Evolutionary conservation across 2,113 vertebrate species (phyloP).

Genomic region (Siniperca chuatsi): DNA sequence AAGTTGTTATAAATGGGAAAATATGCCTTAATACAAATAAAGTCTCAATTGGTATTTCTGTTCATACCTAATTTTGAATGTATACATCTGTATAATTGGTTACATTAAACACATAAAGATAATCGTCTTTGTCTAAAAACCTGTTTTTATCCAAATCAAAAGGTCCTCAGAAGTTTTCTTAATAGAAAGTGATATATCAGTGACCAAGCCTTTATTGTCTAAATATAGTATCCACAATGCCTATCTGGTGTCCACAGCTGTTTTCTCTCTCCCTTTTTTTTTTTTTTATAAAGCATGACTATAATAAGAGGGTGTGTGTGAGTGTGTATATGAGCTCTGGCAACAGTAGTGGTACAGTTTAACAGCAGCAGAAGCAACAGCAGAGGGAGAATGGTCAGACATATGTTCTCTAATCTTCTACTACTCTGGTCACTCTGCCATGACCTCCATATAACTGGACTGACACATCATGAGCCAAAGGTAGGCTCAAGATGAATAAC

Average conservation of each 20-base stretch:
- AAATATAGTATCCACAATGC: slow-evolving; percentile 68
- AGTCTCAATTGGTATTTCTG: background rate
- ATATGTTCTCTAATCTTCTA: slow-evolving; percentile 61
- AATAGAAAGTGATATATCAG: slow-evolving; percentile 20
- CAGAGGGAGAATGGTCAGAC: slow-evolving; percentile 70
- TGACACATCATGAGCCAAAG: slow-evolving; percentile 45
- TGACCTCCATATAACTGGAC: slow-evolving; percentile 41
- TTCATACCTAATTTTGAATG: background rate
- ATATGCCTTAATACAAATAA: background rate
- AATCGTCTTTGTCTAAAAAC: background rate
- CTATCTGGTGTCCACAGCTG: slow-evolving; percentile 78
- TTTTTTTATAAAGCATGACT: slow-evolving; percentile 60
- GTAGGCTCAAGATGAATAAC: slow-evolving; percentile 61
- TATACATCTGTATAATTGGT: background rate
- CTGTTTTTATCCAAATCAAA: background rate
- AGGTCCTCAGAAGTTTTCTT: background rate
- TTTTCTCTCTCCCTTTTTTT: slow-evolving; percentile 51
- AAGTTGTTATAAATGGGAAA: slow-evolving; percentile 12
- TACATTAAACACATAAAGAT: slow-evolving; percentile 6
- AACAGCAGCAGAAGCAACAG: slow-evolving; percentile 48
- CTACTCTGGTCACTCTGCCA: slow-evolving; percentile 65
- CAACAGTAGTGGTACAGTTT: slow-evolving; percentile 42
- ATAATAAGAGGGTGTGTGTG: slow-evolving; percentile 74
- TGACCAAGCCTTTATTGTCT: slow-evolving; percentile 47
- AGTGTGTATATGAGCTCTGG: slow-evolving; percentile 50